These are phyloP conservation scores for Pachydiplax longipennis DNA, from an alignment of 2,888 invertebrate species.

Conservation along the genomic window DNA sequence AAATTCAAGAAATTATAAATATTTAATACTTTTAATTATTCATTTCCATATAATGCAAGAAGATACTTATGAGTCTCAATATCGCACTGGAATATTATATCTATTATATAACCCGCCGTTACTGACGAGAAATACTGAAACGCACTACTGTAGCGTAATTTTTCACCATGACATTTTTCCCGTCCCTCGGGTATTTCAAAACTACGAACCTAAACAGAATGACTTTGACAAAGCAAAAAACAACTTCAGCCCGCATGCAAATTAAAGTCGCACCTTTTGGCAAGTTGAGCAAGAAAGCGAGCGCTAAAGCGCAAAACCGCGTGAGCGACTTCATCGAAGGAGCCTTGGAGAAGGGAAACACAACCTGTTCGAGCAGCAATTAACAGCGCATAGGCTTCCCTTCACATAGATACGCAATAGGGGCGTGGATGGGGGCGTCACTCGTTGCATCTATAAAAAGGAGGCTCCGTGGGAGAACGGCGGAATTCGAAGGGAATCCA, in stretches of 20 bases:
- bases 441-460: not conserved
- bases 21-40: too few species aligned
- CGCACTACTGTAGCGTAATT: too few species aligned
- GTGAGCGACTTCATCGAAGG: not conserved
- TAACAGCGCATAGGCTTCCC: not conserved
- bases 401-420: not conserved
- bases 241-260: not conserved
- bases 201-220: too few species aligned
- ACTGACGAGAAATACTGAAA: too few species aligned
- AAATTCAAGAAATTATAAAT: too few species aligned
- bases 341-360: not conserved
- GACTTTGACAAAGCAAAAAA: not conserved
- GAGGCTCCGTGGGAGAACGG: not conserved
- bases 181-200: too few species aligned
- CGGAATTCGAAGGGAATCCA: not conserved
- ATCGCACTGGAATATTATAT: too few species aligned
- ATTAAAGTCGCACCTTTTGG: not conserved
- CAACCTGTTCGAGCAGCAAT: not conserved
- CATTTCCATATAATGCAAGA: too few species aligned
- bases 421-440: not conserved
- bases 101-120: too few species aligned
- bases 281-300: not conserved
- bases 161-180: too few species aligned
- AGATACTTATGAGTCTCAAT: too few species aligned
- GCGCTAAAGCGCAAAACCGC: not conserved